Evolutionary conservation across 2,888 invertebrate species (phyloP).

Genomic region (Pristionchus exspectatus): DNA sequence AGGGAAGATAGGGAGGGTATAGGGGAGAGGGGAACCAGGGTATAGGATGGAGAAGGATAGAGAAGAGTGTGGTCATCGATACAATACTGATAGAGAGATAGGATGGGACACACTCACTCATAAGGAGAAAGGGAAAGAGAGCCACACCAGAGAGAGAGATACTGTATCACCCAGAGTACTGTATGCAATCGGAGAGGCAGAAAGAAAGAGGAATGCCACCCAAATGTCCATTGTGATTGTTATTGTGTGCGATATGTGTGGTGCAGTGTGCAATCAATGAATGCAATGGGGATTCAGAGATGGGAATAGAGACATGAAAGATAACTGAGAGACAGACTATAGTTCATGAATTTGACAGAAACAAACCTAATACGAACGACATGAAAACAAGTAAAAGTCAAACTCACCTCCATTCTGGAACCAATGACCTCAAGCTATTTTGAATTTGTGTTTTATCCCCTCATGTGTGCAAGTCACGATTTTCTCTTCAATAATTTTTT

Average conservation of each 20-base stretch:
- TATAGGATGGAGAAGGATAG: neutral
- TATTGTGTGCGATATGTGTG: constrained; percentile 25
- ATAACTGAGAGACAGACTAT: neutral
- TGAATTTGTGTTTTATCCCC: neutral
- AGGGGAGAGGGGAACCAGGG: constrained; percentile 31
- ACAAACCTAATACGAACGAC: neutral
- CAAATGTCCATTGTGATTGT: constrained; percentile 15
- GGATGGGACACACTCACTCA: constrained; percentile 11
- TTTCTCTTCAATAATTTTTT: neutral
- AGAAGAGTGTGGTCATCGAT: neutral
- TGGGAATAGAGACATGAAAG: constrained; percentile 33
- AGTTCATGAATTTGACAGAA: neutral
- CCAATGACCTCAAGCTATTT: neutral
- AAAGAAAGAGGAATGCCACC: constrained; percentile 29
- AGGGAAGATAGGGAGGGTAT: neutral
- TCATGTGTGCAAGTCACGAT: neutral
- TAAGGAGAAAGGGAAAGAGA: constrained; percentile 21
- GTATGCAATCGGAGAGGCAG: constrained; percentile 20
- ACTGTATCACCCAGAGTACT: constrained; percentile 2
- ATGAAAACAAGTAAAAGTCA: neutral
- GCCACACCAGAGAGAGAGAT: constrained; percentile 27
- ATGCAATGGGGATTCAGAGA: neutral
- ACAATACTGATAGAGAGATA: neutral
- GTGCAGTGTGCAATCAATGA: constrained; percentile 19
- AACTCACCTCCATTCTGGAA: constrained; percentile 27